phyloP scores from a whole-genome alignment of 2,797 vertebrate species.

The Helostoma temminkii region DNA sequence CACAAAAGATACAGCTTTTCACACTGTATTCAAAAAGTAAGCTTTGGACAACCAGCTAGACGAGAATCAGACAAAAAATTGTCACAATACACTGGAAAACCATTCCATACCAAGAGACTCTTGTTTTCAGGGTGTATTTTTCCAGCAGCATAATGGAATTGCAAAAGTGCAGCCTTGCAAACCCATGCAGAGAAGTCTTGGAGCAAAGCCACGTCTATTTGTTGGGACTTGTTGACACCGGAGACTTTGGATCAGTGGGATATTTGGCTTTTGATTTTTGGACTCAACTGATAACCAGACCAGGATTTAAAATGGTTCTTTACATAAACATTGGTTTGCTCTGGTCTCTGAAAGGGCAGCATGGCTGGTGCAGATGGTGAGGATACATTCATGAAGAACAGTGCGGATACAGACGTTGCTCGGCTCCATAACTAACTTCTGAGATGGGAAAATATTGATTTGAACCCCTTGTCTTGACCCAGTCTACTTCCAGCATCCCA shows the following conservation, averaged over 20 bases:
- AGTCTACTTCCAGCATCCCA: slow-evolving; percentile 74
- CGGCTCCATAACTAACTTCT: slow-evolving; percentile 78
- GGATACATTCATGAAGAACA: slow-evolving; percentile 88
- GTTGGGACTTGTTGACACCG: slow-evolving; percentile 71
- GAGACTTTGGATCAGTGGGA: slow-evolving; percentile 81
- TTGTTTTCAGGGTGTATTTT: slow-evolving; percentile 85
- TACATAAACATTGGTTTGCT: slow-evolving; percentile 79
- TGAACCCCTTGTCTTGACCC: slow-evolving; percentile 73
- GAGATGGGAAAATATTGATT: slow-evolving; percentile 78
- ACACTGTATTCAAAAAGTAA: slow-evolving; percentile 84
- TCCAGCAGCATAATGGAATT: slow-evolving; percentile 88
- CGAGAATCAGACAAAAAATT: slow-evolving; percentile 85
- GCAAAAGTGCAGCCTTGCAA: slow-evolving; percentile 87
- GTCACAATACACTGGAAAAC: slow-evolving; percentile 87
- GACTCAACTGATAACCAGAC: slow-evolving; percentile 77
- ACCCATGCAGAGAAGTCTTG: slow-evolving; percentile 83
- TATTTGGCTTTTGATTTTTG: slow-evolving; percentile 84
- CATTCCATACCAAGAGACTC: slow-evolving; percentile 84
- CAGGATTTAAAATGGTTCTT: slow-evolving; percentile 70
- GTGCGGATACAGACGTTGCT: slow-evolving; percentile 83
- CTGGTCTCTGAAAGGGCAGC: slow-evolving; percentile 81
- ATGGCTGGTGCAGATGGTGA: slow-evolving; percentile 84
- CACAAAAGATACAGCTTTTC: slow-evolving; percentile 84
- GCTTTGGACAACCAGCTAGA: slow-evolving; percentile 90
- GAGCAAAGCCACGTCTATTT: slow-evolving; percentile 82